Conservation (phyloP, 92 coral and sea anemone genomes). For the Nematostella vectensis region DNA sequence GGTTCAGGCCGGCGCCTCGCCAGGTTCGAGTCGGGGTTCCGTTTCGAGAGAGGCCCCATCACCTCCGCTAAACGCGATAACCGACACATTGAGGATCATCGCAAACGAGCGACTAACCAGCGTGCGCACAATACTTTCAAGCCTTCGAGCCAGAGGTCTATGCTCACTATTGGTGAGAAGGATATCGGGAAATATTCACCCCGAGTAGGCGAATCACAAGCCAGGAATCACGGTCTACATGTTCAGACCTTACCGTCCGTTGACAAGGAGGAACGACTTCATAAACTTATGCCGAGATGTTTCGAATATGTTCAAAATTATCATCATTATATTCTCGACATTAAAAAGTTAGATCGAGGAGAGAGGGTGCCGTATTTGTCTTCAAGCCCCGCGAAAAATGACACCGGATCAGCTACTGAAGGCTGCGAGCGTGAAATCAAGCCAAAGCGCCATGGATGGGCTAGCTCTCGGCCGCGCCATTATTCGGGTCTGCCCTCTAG, state of each 20-base stretch:
- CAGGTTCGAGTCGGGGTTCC: constrained; percentile 16
- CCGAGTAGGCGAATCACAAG: not conserved
- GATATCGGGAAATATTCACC: constrained; percentile 20
- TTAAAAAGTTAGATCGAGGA: constrained; percentile 45
- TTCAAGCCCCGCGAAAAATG: not conserved
- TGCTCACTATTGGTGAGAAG: constrained; percentile 61
- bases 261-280: constrained; percentile 13
- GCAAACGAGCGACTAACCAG: constrained; percentile 38
- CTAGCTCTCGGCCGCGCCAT: not conserved
- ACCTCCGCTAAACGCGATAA: constrained; percentile 48
- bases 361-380: constrained; percentile 46
- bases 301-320: constrained; percentile 56
- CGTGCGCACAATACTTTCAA: constrained; percentile 40
- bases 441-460: not conserved
- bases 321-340: constrained; percentile 63
- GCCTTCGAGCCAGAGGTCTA: constrained; percentile 39
- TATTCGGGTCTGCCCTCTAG: constrained; percentile 12
- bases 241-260: constrained; percentile 7
- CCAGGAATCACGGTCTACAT: not conserved
- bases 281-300: constrained; percentile 46
- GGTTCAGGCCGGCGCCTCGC: not conserved
- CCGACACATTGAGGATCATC: constrained; percentile 39
- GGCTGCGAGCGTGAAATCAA: not conserved
- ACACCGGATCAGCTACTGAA: not conserved
- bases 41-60: constrained; percentile 40